Base-by-base conservation (phyloP, 2,888 invertebrate species). In the Tineola bisselliella region DNA sequence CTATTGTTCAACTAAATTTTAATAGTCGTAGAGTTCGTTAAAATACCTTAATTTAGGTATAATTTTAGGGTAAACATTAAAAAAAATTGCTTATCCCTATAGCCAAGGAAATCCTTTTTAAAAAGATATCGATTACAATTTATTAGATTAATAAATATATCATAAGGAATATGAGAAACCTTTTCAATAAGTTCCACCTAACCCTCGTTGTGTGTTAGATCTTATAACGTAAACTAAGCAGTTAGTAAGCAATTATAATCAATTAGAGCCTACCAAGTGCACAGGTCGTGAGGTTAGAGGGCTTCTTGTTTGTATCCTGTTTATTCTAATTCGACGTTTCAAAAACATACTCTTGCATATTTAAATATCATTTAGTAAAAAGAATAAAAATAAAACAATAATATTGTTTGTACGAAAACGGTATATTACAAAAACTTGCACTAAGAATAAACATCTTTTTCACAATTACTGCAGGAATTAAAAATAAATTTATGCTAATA, bases 401-500 rank as follows among this genome's bases (percentile, higher is more conserved):
- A 10, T 31, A 31, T 31, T 31, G n/a, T 44, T 17, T 48, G 48
- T 48, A 48, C 48, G 48, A 48, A 48, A 48, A 48, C 48, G 17
- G 15, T 48, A 48, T 48, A 48, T 48, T 48, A 15, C 48, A 48
- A 48, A 48, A 44, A 44, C 44, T 44, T 13, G n/a, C n/a, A 10
- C 44, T 44, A 44, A 48, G 48, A 17, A 48, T 48, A 48, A 48
- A 48, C 48, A 48, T 48, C n/a, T 48, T 13, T 48, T 15, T 48
- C 38, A 38, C 38, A 38, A 48, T 48, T 15, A 17, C 48, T 4
- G 48, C n/a, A 15, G 38, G 15, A 1, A n/a, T 48, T 15, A 15
- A 48, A 48, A 13, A 15, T 15, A 12, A 38, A 1, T 38, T 38
- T 38, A 38, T 6, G 38, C 38, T 38, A 38, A 38, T 10, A 38